Conservation (phyloP, 2,797 vertebrate genomes). For the Periparus ater region DNA sequence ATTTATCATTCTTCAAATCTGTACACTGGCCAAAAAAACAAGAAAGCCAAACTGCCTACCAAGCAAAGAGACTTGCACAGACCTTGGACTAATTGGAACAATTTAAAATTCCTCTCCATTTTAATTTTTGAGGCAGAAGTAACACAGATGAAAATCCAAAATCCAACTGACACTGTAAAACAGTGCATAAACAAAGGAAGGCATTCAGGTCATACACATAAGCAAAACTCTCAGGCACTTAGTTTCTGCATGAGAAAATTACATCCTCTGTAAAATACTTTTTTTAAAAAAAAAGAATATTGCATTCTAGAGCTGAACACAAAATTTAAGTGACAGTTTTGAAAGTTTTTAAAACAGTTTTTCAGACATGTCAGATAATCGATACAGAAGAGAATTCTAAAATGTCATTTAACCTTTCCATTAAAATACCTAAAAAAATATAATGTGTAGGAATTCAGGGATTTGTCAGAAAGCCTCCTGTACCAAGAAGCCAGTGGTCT, state of each 20-base stretch:
- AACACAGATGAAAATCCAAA: conserved; percentile 1
- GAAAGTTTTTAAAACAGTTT: neutral
- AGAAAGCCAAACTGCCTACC: neutral
- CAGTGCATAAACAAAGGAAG: neutral
- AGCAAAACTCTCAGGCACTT: neutral
- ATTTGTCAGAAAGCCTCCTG: neutral
- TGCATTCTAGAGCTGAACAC: neutral
- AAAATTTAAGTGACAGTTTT: neutral
- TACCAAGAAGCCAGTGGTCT: neutral
- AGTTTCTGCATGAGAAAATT: neutral
- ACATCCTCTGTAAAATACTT: neutral
- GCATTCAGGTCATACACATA: neutral
- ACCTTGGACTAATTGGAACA: conserved; percentile 49
- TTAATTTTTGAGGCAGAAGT: conserved; percentile 17
- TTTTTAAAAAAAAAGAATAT: neutral
- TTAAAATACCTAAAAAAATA: neutral
- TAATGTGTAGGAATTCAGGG: neutral
- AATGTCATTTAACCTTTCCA: neutral
- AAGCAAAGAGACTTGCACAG: neutral
- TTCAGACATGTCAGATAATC: neutral
- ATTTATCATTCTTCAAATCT: neutral
- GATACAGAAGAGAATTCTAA: neutral
- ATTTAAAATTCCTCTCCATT: conserved; percentile 11
- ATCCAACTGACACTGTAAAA: neutral
- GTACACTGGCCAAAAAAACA: neutral